phyloP scores from a whole-genome alignment of 2,888 invertebrate species.

The Drosophila neonasuta region DNA sequence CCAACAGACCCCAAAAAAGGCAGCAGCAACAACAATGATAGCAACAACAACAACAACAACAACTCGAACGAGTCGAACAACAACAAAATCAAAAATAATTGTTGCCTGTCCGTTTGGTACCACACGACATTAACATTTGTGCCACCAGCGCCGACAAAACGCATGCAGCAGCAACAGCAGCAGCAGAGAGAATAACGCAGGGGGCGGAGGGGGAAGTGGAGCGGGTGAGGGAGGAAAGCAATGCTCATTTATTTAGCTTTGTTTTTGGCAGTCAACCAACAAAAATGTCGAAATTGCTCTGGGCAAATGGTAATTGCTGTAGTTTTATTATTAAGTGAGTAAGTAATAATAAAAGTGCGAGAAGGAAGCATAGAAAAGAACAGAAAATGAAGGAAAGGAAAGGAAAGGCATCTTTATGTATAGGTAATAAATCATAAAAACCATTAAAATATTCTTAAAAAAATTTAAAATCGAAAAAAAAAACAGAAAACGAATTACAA shows the following conservation, averaged over 20 bases:
- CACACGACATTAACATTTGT: slow-evolving; percentile 66
- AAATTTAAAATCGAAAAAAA: too few species aligned
- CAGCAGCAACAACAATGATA: slow-evolving; percentile 12
- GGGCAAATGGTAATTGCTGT: slow-evolving; percentile 3
- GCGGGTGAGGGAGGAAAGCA: slow-evolving; percentile 5
- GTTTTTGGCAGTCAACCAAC: slow-evolving; percentile 45
- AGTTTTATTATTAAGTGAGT: background rate
- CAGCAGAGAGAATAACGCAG: slow-evolving; percentile 7
- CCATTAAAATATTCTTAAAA: too few species aligned
- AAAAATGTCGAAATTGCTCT: slow-evolving; percentile 29
- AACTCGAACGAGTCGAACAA: slow-evolving; percentile 5
- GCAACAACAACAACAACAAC: slow-evolving; percentile 12
- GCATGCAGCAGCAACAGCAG: slow-evolving; percentile 32
- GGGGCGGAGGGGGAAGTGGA: background rate
- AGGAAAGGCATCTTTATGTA: too few species aligned
- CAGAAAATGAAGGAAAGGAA: background rate
- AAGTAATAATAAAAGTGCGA: background rate
- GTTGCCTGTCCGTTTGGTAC: slow-evolving; percentile 41
- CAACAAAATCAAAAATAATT: slow-evolving; percentile 43
- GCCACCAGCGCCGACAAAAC: slow-evolving; percentile 59
- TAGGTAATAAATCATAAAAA: background rate
- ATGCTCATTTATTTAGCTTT: slow-evolving; percentile 34
- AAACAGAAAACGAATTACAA: too few species aligned
- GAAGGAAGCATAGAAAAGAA: background rate
- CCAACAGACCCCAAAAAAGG: slow-evolving; percentile 23